Evolutionary conservation across 2,113 vertebrate genomes (phyloP).

Genomic region (Malurus elegans): DNA sequence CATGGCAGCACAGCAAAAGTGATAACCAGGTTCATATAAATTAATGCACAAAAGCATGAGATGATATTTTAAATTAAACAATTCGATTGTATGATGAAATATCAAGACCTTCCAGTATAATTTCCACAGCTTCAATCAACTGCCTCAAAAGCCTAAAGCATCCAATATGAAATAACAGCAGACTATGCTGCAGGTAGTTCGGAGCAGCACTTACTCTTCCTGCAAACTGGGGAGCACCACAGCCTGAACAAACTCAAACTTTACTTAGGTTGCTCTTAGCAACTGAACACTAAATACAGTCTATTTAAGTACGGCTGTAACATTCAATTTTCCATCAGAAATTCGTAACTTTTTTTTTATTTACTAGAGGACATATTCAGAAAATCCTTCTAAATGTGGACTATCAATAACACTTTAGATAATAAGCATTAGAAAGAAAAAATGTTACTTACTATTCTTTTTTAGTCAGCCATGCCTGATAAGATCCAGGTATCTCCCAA

Average conservation of each 20-base stretch:
- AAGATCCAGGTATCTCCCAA: constrained; percentile 40
- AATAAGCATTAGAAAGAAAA: constrained; percentile 44
- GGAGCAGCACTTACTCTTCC: background rate
- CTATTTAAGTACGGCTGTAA: background rate
- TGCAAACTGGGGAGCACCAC: background rate
- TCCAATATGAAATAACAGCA: background rate
- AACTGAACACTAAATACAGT: background rate
- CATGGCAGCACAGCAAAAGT: rapidly evolving
- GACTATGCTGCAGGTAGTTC: background rate
- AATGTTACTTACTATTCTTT: constrained; percentile 23
- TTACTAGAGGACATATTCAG: constrained; percentile 49
- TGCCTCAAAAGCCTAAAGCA: background rate
- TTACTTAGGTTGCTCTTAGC: background rate
- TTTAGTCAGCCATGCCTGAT: constrained; percentile 15
- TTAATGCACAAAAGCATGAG: background rate
- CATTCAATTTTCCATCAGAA: background rate
- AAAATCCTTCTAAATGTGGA: constrained; percentile 64
- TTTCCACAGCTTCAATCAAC: background rate
- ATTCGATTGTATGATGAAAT: background rate
- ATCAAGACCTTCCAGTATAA: background rate
- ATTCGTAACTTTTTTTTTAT: constrained; percentile 18
- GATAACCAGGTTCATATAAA: background rate
- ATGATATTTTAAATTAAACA: background rate
- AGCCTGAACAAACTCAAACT: background rate
- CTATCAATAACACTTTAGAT: constrained; percentile 34